These are phyloP conservation scores for Phengaris alcon DNA, from an alignment of 2,888 invertebrate genomes.

Conservation along the genomic window DNA sequence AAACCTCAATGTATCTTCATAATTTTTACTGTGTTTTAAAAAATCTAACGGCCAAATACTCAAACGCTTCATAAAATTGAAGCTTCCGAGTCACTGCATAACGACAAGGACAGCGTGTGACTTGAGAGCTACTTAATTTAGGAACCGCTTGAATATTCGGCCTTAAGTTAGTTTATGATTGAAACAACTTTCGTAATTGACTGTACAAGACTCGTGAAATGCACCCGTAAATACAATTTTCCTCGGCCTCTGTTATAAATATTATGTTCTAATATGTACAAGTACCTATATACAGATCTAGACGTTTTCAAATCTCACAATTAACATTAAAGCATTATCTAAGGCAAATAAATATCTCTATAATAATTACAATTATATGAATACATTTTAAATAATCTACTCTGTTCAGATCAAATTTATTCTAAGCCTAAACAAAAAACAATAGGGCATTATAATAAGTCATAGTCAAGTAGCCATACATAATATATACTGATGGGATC, in stretches of 20 bases:
- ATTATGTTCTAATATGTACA: constrained; percentile 65
- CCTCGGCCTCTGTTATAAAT: constrained; percentile 21
- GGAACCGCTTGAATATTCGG: too few species aligned
- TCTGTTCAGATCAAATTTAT: neutral
- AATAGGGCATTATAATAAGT: neutral
- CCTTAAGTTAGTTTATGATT: neutral
- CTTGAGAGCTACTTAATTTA: too few species aligned
- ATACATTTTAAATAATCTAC: constrained; percentile 5
- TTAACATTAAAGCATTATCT: constrained; percentile 75
- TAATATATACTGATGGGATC: too few species aligned
- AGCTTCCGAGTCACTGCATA: too few species aligned
- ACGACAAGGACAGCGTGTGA: too few species aligned
- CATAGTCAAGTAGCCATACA: too few species aligned
- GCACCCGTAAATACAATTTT: constrained; percentile 30
- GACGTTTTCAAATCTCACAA: constrained; percentile 60
- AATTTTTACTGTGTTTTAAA: neutral
- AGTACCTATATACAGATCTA: constrained; percentile 71
- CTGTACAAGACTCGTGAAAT: constrained; percentile 10
- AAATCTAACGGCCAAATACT: too few species aligned
- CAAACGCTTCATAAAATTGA: too few species aligned
- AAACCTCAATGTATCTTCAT: neutral
- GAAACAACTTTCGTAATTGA: neutral
- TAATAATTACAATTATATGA: constrained; percentile 38
- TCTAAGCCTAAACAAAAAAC: neutral
- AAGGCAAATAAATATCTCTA: constrained; percentile 74